phyloP scores from a whole-genome alignment of 2,797 vertebrate species.

The Muscicapa comitata region DNA sequence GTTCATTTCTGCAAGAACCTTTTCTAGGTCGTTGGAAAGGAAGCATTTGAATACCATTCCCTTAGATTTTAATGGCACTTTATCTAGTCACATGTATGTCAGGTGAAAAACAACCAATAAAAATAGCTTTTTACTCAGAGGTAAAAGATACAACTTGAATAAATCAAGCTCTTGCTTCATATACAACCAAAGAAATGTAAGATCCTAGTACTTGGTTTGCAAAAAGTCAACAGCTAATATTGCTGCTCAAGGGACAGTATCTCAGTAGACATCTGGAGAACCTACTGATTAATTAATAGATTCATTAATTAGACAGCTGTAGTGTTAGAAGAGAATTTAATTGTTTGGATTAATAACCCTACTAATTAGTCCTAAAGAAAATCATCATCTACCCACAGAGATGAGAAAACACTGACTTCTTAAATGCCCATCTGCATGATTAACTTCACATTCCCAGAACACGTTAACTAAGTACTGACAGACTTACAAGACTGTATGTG shows the following conservation, averaged over 20 bases:
- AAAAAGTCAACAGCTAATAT: constrained; percentile 15
- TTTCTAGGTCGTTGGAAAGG: neutral
- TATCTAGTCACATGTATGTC: constrained; percentile 21
- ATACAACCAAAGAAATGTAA: constrained; percentile 14
- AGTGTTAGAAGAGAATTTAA: constrained; percentile 70
- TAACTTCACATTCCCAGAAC: constrained; percentile 8
- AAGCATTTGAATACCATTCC: constrained; percentile 42
- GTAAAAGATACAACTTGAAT: constrained; percentile 20
- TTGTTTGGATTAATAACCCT: constrained; percentile 76
- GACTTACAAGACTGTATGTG: neutral
- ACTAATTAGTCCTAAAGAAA: constrained; percentile 75
- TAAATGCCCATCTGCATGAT: constrained; percentile 44
- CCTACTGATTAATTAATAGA: constrained; percentile 74
- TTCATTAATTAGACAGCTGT: constrained; percentile 71
- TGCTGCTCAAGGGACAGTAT: constrained; percentile 59
- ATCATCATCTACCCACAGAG: constrained; percentile 59
- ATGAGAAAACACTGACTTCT: constrained; percentile 51
- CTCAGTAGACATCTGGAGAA: constrained; percentile 72
- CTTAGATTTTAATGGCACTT: constrained; percentile 57
- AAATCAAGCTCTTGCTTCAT: constrained; percentile 22
- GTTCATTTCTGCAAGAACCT: constrained; percentile 26
- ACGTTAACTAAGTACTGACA: neutral
- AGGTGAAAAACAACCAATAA: constrained; percentile 30
- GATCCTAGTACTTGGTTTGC: constrained; percentile 34
- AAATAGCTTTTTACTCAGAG: constrained; percentile 54